Percentiles rank a stretch among this genome's conserved stretches.
These are phyloP conservation scores for Telmatherina bonti DNA, from an alignment of 2,797 vertebrate species.

Conservation along the genomic window DNA sequence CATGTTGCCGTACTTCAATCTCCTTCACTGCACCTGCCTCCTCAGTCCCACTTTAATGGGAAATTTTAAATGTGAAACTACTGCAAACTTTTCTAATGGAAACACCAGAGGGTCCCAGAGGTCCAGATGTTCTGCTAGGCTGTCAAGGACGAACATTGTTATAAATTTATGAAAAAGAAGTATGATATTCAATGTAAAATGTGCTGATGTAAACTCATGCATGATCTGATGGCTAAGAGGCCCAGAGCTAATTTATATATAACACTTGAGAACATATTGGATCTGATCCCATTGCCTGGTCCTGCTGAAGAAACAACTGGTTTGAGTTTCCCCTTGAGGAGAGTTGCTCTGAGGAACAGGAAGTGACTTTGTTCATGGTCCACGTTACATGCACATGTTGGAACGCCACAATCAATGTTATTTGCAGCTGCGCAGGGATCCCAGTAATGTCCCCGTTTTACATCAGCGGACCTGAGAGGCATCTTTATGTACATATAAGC, in stretches of 20 bases:
- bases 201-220: background rate
- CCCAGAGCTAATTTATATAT: constrained; percentile 29
- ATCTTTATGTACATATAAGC: constrained; percentile 37
- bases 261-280: constrained; percentile 17
- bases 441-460: constrained; percentile 33
- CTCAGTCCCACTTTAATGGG: constrained; percentile 24
- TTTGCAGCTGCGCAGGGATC: constrained; percentile 64
- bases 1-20: constrained; percentile 39
- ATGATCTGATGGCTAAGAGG: constrained; percentile 4
- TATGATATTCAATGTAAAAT: constrained; percentile 9
- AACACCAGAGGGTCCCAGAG: constrained; percentile 45
- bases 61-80: constrained; percentile 11
- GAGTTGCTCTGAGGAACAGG: constrained; percentile 32
- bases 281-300: constrained; percentile 13
- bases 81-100: constrained; percentile 12
- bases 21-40: constrained; percentile 45
- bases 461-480: constrained; percentile 34
- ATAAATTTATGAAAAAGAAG: constrained; percentile 9
- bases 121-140: constrained; percentile 16
- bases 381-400: constrained; percentile 46
- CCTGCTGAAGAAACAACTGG: background rate
- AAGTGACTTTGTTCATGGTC: constrained; percentile 38
- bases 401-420: constrained; percentile 54
- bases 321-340: constrained; percentile 7
- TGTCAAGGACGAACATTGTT: constrained; percentile 9